These are phyloP conservation scores for Eulemur mongoz DNA, from an alignment of 2,797 vertebrate species.

Conservation along the genomic window DNA sequence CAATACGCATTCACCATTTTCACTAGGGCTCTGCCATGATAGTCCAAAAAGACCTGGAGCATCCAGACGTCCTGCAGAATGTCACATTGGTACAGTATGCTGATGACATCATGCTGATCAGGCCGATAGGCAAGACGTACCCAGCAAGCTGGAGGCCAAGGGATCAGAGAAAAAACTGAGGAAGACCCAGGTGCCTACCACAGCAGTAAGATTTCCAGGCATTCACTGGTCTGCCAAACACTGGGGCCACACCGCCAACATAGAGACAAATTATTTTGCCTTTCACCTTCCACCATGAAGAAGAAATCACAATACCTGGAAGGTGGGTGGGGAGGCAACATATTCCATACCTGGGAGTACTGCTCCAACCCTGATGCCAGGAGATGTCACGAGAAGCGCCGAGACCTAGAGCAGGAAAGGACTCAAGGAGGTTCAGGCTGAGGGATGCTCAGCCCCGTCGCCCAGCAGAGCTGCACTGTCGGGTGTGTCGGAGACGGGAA, in stretches of 20 bases:
- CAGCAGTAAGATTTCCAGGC: neutral
- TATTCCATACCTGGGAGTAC: neutral
- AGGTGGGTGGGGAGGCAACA: neutral
- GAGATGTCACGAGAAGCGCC: neutral
- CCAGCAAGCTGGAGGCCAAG: neutral
- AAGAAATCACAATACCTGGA: neutral
- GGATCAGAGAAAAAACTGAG: neutral
- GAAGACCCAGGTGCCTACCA: neutral
- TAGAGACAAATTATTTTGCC: neutral
- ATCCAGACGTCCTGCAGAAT: neutral
- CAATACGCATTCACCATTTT: neutral
- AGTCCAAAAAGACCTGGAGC: neutral
- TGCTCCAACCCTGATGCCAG: neutral
- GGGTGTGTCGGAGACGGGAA: neutral
- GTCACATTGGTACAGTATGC: accelerated
- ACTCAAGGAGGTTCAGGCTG: neutral
- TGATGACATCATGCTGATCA: accelerated
- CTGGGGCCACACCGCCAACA: too few species aligned
- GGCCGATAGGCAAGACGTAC: neutral
- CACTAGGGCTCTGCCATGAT: neutral
- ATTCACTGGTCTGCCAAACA: neutral
- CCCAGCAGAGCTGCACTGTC: neutral
- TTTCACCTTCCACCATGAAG: neutral
- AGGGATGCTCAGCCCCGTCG: neutral
- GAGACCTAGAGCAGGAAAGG: neutral